Base-by-base conservation (phyloP, 37 sponge, comb jelly and placozoan species). In the Halisarca cf. caerulea region DNA sequence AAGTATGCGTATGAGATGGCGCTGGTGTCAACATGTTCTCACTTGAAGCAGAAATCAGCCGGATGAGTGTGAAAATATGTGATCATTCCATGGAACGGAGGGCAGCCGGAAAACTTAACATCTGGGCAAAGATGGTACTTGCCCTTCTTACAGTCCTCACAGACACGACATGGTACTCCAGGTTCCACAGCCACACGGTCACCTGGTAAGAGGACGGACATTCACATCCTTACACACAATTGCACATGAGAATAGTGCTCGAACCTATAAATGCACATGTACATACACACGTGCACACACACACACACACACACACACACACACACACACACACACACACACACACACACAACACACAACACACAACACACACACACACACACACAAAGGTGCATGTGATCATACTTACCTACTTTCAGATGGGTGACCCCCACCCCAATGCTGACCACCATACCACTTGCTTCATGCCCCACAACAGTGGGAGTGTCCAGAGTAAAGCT, bases 181-280 rank as follows among this genome's bases (percentile, higher is more conserved):
- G 98, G 98, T 82, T 98, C 98, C 28, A 98, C 82, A n/a, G 98
- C 98, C 20, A 98, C 98, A 23, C 96, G 80, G 68, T 98, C 98
- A 62, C 98, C 97, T 84, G 32, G n/a, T 11, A 47, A 14, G 51
- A 47, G 11, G 51, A 47, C 11, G 11, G 11, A 6, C 6, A 47
- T 14, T 6, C 51, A 47, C 51, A 47, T 11, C 6, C 6, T 14
- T 47, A 47, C 51, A 47, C 51, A 47, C 51, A n/a, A n/a, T n/a
- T n/a, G n/a, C n/a, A n/a, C n/a, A n/a, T n/a, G n/a, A n/a, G n/a
- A n/a, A n/a, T n/a, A n/a, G n/a, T n/a, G n/a, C n/a, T n/a, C n/a
- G n/a, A n/a, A n/a, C n/a, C n/a, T n/a, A n/a, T n/a, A n/a, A n/a
- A n/a, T n/a, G n/a, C n/a, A n/a, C n/a, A n/a, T n/a, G n/a, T n/a